Evolutionary conservation across 2,113 vertebrate species (phyloP), one percentile per base, ranked within the genome.

Genomic region (Hippocampus mohnikei): DNA sequence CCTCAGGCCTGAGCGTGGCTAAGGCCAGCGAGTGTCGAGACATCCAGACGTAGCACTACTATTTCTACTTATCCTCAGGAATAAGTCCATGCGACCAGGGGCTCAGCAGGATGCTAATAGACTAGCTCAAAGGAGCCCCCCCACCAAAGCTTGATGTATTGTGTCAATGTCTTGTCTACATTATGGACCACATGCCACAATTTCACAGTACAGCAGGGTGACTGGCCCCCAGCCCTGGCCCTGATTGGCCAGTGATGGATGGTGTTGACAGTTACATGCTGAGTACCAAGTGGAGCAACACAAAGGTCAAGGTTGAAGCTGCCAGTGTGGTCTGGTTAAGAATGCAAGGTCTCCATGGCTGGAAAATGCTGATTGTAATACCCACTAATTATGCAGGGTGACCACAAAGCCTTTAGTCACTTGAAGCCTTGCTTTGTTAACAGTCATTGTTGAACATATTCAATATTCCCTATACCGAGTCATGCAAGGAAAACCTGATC

Each of bases 171-270:
- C 91, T 90, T 91, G 91, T 91, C 89, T 91, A 91, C 89, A 92
- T 93, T 93, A 92, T 88, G 87, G 88, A 91, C 93, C 91, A 91
- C 89, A 92, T 90, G 89, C 87, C 88, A 87, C 92, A 89, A 93
- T 93, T 92, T 93, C 92, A 92, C 91, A 90, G 84, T 91, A 85
- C 90, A 79, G 88, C 83, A 78, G 87, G 88, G 84, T 88, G 77
- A 83, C 69, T 42, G 2, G 79, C 70, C 75, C 79, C 77, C 74
- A 27, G 41, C 83, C 72, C 50, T 2, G 62, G 50, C 75, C 72
- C 72, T 80, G 79, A 87, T 87, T 89, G 81, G 77, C 82, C 79
- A 23, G 75, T 87, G 88, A 88, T 87, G 83, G 81, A 85, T 80
- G 72, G 87, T 85, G 85, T 84, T 91, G 87, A 92, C 91, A 89